A percentile compares a stretch with the other conserved stretches of the same genome.
Evolutionary conservation across 2,888 invertebrate species (phyloP).

Genomic region (Scrobipalpa atriplicella): DNA sequence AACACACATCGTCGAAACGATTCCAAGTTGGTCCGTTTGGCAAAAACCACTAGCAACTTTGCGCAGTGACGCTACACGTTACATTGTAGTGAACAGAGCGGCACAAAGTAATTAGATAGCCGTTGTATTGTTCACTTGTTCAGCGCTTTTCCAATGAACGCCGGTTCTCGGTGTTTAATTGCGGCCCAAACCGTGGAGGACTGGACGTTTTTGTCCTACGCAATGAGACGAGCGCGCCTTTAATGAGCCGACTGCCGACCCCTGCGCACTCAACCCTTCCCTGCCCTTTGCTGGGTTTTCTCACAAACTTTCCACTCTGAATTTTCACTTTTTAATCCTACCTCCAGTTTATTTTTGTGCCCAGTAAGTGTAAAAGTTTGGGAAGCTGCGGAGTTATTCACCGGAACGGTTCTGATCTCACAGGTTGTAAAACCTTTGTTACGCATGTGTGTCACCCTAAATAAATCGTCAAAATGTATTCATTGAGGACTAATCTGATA

Average conservation of each 20-base stretch:
- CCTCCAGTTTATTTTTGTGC: slow-evolving; percentile 28
- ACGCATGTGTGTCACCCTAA: neutral
- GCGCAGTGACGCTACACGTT: slow-evolving; percentile 63
- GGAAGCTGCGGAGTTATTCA: neutral
- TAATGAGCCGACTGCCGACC: slow-evolving; percentile 30
- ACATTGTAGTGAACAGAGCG: slow-evolving; percentile 60
- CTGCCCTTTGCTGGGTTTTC: slow-evolving; percentile 30
- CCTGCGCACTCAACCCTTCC: slow-evolving; percentile 29
- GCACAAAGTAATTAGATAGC: slow-evolving; percentile 76
- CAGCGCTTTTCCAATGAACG: slow-evolving; percentile 73
- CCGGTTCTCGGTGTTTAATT: slow-evolving; percentile 71
- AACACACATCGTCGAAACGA: slow-evolving; percentile 19
- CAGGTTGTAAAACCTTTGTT: neutral
- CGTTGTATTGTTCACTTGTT: slow-evolving; percentile 73
- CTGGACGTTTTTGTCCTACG: slow-evolving; percentile 68
- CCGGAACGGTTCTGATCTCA: neutral
- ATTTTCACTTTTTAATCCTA: slow-evolving; percentile 36
- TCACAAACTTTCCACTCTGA: slow-evolving; percentile 39
- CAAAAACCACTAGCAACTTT: slow-evolving; percentile 72
- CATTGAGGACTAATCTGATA: too few species aligned
- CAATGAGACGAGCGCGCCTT: slow-evolving; percentile 32
- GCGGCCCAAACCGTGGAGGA: slow-evolving; percentile 71
- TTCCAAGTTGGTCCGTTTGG: slow-evolving; percentile 45
- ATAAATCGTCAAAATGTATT: neutral
- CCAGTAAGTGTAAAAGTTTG: slow-evolving; percentile 25